Base-by-base conservation (phyloP, 2,888 invertebrate genomes). In the Drosophila falleni region DNA sequence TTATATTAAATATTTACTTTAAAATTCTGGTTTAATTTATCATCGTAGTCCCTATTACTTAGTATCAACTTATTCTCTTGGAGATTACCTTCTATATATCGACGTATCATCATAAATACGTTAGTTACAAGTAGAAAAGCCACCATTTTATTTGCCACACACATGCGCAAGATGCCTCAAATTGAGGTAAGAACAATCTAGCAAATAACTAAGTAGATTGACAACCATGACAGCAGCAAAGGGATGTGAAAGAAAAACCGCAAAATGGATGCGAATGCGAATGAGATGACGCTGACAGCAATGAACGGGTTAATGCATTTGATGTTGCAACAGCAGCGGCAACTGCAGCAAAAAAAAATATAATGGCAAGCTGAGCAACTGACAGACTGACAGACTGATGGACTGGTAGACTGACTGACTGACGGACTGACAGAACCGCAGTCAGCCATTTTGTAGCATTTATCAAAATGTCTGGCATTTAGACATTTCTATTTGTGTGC, bases 391-490 rank as follows among this genome's bases (percentile, higher is more conserved):
- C 56, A 8, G 16, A 68, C 41, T 31, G 50, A 63, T 42, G 37
- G 64, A 44, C 65, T 10, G 16, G 19, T 19, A 19, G 19, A 54
- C 41, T 49, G 33, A 44, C 19, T 42, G 26, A 53, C 8, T 47
- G 26, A 41, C 37, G 41, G 56, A 47, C 47, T 68, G 71, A 59
- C 61, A 33, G 61, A 69, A 67, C 74, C 80, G 69, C 56, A 71
- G 72, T 74, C 80, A 72, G 68, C 58, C 75, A 90, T 88, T 88
- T 88, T 75, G 80, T 75, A 76, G 74, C 89, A 89, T 89, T 88
- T 89, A 90, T 88, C 89, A 90, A 89, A 89, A 80, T 89, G 86
- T 74, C 82, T 75, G 74, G 59, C 85, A 35, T 78, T 81, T 82
- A 74, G 86, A 89, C 86, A 80, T 85, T 75, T 87, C 78, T 77